These are phyloP conservation scores for Intellagama lesueurii DNA, from an alignment of 2,797 vertebrate genomes.

Conservation along the genomic window DNA sequence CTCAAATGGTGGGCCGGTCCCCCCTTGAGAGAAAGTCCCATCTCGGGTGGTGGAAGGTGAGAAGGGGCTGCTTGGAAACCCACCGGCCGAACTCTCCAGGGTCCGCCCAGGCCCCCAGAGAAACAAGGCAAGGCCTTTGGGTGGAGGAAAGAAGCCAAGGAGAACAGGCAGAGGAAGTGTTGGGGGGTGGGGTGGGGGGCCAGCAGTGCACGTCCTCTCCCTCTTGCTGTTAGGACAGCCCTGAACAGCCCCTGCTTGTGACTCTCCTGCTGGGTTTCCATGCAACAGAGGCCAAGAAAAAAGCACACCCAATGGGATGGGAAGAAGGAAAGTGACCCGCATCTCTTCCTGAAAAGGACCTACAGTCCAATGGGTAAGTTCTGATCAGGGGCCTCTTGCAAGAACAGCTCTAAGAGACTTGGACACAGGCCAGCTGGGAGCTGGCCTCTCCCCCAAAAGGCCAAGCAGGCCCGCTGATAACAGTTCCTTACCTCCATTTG, in stretches of 20 bases:
- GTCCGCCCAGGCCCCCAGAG: neutral
- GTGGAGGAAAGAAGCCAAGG: neutral
- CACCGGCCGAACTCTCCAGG: neutral
- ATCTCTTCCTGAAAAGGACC: neutral
- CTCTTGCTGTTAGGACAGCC: neutral
- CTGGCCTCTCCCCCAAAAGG: neutral
- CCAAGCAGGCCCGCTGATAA: neutral
- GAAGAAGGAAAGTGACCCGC: neutral
- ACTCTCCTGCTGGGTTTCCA: too few relatives aligned
- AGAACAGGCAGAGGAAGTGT: too few relatives aligned
- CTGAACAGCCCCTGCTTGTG: too few relatives aligned
- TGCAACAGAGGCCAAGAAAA: neutral
- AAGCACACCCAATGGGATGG: neutral
- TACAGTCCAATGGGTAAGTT: too few relatives aligned
- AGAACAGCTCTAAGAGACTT: neutral
- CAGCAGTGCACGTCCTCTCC: neutral
- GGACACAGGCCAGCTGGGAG: too few relatives aligned
- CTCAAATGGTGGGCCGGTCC: too few relatives aligned
- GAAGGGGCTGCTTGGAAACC: neutral
- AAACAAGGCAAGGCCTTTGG: neutral
- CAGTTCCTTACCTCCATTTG: conserved; percentile 92
- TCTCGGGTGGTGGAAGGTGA: too few relatives aligned
- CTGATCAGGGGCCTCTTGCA: neutral
- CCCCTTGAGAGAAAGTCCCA: too few relatives aligned
- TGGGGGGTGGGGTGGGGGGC: neutral